These are phyloP conservation scores for Siniperca knerii DNA, from an alignment of 2,113 vertebrate genomes.

Conservation along the genomic window DNA sequence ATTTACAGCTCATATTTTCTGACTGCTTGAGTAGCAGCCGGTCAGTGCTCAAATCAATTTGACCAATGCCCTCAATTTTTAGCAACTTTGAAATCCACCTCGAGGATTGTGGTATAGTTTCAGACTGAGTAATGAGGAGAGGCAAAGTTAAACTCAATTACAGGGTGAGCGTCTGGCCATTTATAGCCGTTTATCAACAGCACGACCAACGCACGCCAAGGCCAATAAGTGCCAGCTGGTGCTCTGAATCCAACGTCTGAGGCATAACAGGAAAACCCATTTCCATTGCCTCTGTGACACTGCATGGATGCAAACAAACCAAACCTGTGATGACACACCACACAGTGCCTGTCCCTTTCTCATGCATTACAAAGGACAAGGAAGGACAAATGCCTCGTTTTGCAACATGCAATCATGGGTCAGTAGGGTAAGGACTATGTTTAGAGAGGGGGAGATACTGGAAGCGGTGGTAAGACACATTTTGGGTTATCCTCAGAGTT, in stretches of 20 bases:
- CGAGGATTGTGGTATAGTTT: conserved; percentile 36
- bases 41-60: conserved; percentile 65
- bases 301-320: conserved; percentile 22
- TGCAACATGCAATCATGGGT: conserved; percentile 11
- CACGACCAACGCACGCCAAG: conserved; percentile 40
- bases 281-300: conserved; percentile 19
- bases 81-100: conserved; percentile 60
- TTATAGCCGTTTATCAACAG: conserved; percentile 70
- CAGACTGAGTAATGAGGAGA: conserved; percentile 53
- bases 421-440: conserved; percentile 6
- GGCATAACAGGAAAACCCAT: conserved; percentile 17
- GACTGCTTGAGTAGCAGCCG: conserved; percentile 58
- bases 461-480: background rate
- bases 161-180: conserved; percentile 69
- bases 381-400: conserved; percentile 27
- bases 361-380: conserved; percentile 9
- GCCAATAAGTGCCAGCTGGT: conserved; percentile 71
- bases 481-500: background rate
- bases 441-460: background rate
- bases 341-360: background rate
- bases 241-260: conserved; percentile 49
- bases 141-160: conserved; percentile 70
- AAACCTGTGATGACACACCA: conserved; percentile 37
- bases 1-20: conserved; percentile 48
- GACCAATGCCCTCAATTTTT: conserved; percentile 69